Base-by-base conservation (phyloP, 2,113 vertebrate species). In the Pterophyllum scalare region DNA sequence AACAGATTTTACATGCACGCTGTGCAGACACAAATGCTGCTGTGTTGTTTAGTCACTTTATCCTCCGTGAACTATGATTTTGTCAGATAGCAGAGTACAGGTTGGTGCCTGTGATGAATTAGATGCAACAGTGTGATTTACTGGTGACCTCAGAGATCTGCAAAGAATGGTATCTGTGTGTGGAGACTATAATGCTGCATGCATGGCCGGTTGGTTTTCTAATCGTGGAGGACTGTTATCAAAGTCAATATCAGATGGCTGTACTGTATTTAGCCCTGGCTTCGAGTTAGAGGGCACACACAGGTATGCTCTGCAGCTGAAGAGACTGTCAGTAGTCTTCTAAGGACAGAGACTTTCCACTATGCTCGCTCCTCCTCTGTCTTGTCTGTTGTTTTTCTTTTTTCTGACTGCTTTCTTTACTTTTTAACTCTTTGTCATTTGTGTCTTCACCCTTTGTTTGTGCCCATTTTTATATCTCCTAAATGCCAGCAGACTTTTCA, bases 201-300 rank as follows among this genome's bases (percentile, higher is more conserved):
- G 52, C 54, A 70, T 60, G 65, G 12, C 64, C 79, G 80, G 31
- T 62, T 82, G 43, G 40, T 82, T 86, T 80, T 82, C 54, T 72
- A n/a, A 20, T 52, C 15, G 40, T 77, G 74, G 20, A 65, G 65
- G 64, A 74, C 57, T 65, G 57, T 79, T 83, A 83, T 85, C 74
- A 85, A 85, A 87, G 84, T 81, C 83, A 80, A 61, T 88, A 85
- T 89, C 84, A 80, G 75, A 70, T 83, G 64, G 54, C 84, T 49
- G 62, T 75, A 61, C 80, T 81, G 82, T 81, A 77, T 87, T 83
- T 88, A 85, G 79, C 76, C 49, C 35, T 57, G 1, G 75, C 86
- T 58, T 81, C 82, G 81, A 77, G 74, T 59, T 67, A 6, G 70
- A 75, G 77, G 83, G 82, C 78, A 62, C 67, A 76, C n/a, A 28